Percentiles rank a stretch among this genome's conserved stretches.
phyloP scores from a whole-genome alignment of 2,797 vertebrate species.

The Tenualosa thibaudeaui region DNA sequence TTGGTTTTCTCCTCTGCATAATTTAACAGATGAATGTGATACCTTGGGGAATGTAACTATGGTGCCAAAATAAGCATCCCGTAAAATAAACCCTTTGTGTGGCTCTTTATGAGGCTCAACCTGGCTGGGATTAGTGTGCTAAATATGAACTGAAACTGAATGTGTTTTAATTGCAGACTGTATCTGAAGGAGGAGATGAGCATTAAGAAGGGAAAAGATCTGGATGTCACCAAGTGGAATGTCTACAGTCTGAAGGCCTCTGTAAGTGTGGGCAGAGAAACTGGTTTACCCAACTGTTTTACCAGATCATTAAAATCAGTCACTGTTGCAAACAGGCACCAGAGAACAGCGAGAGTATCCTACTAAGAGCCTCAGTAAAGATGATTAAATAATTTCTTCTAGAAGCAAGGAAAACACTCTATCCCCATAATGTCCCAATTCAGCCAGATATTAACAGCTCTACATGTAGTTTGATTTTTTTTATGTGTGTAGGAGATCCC shows the following conservation, averaged over 20 bases:
- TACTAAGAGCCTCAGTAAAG: no score
- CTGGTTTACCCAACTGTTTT: not conserved
- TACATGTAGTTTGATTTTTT: not conserved
- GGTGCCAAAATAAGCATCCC: not conserved
- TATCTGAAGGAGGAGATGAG: conserved; percentile 89
- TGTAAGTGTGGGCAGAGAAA: conserved; percentile 64
- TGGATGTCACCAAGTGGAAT: conserved; percentile 81
- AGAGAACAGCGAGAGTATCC: no score
- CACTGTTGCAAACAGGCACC: not conserved
- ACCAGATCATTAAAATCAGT: not conserved
- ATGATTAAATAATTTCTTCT: no score
- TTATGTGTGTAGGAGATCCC: conserved; percentile 83
- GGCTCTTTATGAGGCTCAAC: not conserved
- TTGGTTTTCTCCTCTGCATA: not conserved
- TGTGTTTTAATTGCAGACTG: conserved; percentile 63
- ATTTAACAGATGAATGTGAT: not conserved
- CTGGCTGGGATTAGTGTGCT: not conserved
- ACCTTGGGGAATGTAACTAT: not conserved
- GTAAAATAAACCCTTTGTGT: not conserved
- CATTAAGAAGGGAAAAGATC: conserved; percentile 80
- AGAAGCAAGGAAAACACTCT: no score
- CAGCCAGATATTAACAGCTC: not conserved
- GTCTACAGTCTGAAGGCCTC: conserved; percentile 75
- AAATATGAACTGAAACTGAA: not conserved
- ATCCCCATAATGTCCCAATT: no score